phyloP scores from a whole-genome alignment of 2,888 invertebrate genomes.

The Caenorhabditis imperialis region DNA sequence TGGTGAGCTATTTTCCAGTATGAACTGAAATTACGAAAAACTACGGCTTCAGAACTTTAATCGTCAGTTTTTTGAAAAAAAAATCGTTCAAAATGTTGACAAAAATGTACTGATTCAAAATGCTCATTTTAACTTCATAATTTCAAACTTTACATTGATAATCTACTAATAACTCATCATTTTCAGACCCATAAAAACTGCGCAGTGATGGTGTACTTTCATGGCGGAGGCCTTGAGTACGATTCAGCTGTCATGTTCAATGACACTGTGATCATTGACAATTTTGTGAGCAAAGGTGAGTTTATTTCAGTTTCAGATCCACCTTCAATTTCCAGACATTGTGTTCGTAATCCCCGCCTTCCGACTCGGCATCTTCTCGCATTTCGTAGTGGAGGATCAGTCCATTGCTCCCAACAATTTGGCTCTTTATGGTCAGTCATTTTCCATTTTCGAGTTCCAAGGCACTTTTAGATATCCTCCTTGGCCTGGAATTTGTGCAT shows the following conservation, averaged over 20 bases:
- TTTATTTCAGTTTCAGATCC: too few species aligned
- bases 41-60: neutral
- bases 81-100: neutral
- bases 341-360: conserved; percentile 67
- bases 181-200: conserved; percentile 53
- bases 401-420: conserved; percentile 63
- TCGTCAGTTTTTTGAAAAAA: neutral
- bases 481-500: conserved; percentile 36
- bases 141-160: too few species aligned
- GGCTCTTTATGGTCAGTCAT: conserved; percentile 58
- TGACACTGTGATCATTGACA: conserved; percentile 60
- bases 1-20: conserved; percentile 45
- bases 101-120: too few species aligned
- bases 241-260: conserved; percentile 75
- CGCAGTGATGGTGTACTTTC: conserved; percentile 69
- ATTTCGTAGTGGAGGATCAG: conserved; percentile 60
- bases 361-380: conserved; percentile 64
- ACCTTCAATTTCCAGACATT: conserved; percentile 63
- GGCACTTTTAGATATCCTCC: conserved; percentile 30
- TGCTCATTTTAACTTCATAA: too few species aligned
- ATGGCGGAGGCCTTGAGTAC: conserved; percentile 71
- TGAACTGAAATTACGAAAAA: neutral
- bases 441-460: neutral
- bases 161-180: too few species aligned
- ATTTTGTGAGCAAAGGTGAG: conserved; percentile 47